A percentile compares a stretch with the other conserved stretches of the same genome.
phyloP scores from a whole-genome alignment of 2,888 invertebrate species.

The Aproaerema taeniolella region DNA sequence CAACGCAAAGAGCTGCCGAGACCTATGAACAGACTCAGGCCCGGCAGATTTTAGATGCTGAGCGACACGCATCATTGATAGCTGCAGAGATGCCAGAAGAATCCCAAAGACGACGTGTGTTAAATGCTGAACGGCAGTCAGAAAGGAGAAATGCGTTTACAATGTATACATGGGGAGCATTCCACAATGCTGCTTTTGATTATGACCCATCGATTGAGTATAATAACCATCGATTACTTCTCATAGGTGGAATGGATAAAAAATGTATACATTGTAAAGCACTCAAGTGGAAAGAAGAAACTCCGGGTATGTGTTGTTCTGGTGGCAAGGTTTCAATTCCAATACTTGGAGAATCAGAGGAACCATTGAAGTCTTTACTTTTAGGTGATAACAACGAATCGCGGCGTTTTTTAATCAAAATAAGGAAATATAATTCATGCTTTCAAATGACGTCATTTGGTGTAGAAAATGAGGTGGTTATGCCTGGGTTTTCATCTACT shows the following conservation, averaged over 20 bases:
- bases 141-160: slow-evolving; percentile 11
- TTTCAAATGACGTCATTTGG: slow-evolving; percentile 30
- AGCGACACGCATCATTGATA: slow-evolving; percentile 8
- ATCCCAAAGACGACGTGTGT: slow-evolving; percentile 12
- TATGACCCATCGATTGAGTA: slow-evolving; percentile 19
- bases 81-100: slow-evolving; percentile 16
- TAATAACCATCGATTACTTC: slow-evolving; percentile 13
- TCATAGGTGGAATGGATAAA: slow-evolving; percentile 13
- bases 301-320: slow-evolving; percentile 24
- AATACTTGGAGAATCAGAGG: slow-evolving; percentile 17
- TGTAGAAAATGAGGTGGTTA: slow-evolving; percentile 19
- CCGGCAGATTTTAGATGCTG: too few relatives aligned
- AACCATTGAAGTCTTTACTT: slow-evolving; percentile 20
- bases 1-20: too few relatives aligned
- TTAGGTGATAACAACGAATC: slow-evolving; percentile 15
- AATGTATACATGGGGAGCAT: slow-evolving; percentile 15
- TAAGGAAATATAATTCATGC: slow-evolving; percentile 23
- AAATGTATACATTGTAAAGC: slow-evolving; percentile 17
- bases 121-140: slow-evolving; percentile 15
- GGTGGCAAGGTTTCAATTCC: slow-evolving; percentile 21
- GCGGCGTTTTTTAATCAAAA: slow-evolving; percentile 16
- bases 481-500: slow-evolving; percentile 23
- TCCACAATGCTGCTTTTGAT: slow-evolving; percentile 18
- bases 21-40: too few relatives aligned
- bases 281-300: slow-evolving; percentile 19